Evolutionary conservation across 2,797 vertebrate species (phyloP), one percentile per base, ranked within the genome.

Genomic region (Centropyge bicolor): DNA sequence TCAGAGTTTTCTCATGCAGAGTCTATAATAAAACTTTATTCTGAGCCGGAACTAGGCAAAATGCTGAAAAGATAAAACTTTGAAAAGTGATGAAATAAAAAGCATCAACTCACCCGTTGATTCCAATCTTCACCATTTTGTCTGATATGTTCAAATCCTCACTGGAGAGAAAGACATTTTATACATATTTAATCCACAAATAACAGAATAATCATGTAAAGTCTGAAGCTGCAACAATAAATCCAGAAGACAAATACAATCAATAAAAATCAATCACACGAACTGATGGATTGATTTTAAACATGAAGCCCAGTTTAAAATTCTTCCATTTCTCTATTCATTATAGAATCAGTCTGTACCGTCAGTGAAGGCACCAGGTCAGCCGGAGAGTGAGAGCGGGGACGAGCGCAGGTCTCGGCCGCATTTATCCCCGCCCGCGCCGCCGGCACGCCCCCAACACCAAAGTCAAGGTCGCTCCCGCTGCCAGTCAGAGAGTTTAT

Each of bases 91-190:
- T 3, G 13, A 45, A 61, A 38, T 20, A 17, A 40, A 49, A 20
- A 67, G 6, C 31, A 43, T 22, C 3, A 41, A 84, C 92, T 93
- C 81, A 94, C 92, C 93, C 93, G 11, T 94, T 94, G 80, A 94
- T 86, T 74, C 93, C 93, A 35, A 94, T 89, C 86, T 94, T 93
- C 91, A 94, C 93, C 93, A 93, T 94, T 19, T 62, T 87, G 84
- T 51, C 80, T 76, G 87, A 63, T 86, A 31, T 57, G 64, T 6
- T 84, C 46, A 8, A 20, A 40, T 86, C 60, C 70, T 74, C 65
- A 75, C 87, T 87, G 72, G 13, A 81, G 6, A 3, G 45, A 14
- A 19, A 20, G 52, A n/a, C 3, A 36, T 7, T 67, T 16, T 6
- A 60, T 19, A 1, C 9, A 51, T 7, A 20, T 31, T 31, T 57